phyloP scores from a whole-genome alignment of 1,140 invertebrate species.

The Dendroctonus valens region DNA sequence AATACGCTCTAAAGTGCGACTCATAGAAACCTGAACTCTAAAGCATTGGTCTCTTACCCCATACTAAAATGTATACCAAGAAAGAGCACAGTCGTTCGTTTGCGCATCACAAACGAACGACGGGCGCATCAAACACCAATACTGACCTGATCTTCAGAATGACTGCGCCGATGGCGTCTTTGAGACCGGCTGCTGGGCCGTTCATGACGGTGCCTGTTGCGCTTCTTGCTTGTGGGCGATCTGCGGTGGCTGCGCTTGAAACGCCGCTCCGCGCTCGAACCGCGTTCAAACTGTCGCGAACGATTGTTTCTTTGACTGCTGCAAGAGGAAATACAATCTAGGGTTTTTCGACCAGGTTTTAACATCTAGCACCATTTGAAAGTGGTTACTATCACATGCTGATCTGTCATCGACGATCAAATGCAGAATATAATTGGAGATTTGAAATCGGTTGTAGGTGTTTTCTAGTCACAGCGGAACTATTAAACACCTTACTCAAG shows the following conservation, averaged over 20 bases:
- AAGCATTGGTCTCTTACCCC: conserved; percentile 18
- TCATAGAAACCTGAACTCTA: conserved; percentile 13
- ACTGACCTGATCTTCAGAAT: conserved; percentile 50
- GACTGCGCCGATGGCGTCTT: conserved; percentile 44
- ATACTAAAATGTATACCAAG: background rate
- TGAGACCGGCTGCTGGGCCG: conserved; percentile 41
- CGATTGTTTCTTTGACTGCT: conserved; percentile 61
- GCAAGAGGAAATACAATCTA: conserved; percentile 43
- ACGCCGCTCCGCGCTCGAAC: conserved; percentile 60
- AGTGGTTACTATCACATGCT: no score
- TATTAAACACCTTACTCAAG: no score
- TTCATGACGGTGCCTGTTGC: conserved; percentile 46
- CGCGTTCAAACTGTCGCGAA: conserved; percentile 60
- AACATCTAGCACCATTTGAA: no score
- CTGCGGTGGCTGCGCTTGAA: conserved; percentile 63
- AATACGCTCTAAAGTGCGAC: conserved; percentile 13
- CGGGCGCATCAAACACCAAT: conserved; percentile 30
- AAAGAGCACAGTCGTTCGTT: background rate
- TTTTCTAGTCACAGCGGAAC: no score
- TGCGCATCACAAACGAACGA: conserved; percentile 5
- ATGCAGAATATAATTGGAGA: no score
- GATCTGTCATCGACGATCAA: no score
- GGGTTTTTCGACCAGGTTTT: no score
- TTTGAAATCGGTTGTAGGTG: no score
- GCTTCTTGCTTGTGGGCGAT: conserved; percentile 59